Base-by-base conservation (phyloP, 2,888 invertebrate species). In the Silvanus unidentatus region DNA sequence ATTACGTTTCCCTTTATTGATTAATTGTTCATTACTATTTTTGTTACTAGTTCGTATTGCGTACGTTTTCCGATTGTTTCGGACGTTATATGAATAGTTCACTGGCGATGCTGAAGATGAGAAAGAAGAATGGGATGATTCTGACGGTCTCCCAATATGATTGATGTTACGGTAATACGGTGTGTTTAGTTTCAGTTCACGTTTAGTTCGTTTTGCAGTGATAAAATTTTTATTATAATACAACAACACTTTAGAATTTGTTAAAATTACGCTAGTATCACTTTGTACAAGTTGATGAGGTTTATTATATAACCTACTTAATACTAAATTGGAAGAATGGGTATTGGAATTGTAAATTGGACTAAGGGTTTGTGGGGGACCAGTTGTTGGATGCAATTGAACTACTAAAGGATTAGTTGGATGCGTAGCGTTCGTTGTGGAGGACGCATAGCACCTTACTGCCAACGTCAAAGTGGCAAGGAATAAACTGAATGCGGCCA, bases 401-500 rank as follows among this genome's bases (percentile, higher is more conserved):
- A 54, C 59, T 60, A 55, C n/a, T 22, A 22, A 8, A 28, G 28
- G 47, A 40, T 38, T n/a, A n/a, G n/a, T 42, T 43, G 10, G 42
- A 36, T 29, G 58, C 57, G 55, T 49, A 32, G 32, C 32, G 32
- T 32, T 32, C n/a, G 22, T 22, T 22, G 8, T 57, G 40, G 59
- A 50, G 45, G 59, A 77, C 75, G 77, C 77, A 76, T 77, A 76
- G 69, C 77, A 78, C 76, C 77, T 77, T 73, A 77, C 76, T 73
- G 76, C 75, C 76, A 76, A 72, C 72, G 75, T 75, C 75, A 74
- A 74, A 73, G 63, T 63, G 61, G 62, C 62, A 57, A 68, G 54
- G 60, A 69, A 44, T 48, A 66, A 53, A 53, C 62, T 58, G 51
- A 63, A 50, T 55, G 63, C 57, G 60, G 68, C 66, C 66, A 65